Percentiles rank a stretch among this genome's conserved stretches.
phyloP scores from a whole-genome alignment of 2,888 invertebrate genomes.

The Lagria hirta region DNA sequence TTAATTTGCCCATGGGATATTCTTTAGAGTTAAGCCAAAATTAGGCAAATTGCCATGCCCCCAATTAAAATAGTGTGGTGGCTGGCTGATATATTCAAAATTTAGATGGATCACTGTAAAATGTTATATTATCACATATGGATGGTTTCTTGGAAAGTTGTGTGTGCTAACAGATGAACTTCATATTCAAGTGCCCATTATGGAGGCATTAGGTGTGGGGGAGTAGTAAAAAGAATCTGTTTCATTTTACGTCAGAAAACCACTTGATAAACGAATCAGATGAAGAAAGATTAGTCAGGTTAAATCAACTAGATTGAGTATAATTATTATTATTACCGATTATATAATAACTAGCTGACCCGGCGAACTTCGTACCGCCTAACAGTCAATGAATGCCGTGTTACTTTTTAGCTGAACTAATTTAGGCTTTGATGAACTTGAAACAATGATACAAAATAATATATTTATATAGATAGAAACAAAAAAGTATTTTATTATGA shows the following conservation, averaged over 20 bases:
- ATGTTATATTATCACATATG: conserved; percentile 10
- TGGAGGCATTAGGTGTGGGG: conserved; percentile 9
- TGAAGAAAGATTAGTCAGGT: background rate
- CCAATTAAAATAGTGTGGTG: background rate
- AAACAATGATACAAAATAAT: too few relatives aligned
- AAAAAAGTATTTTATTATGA: too few relatives aligned
- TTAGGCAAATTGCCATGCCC: background rate
- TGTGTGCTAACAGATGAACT: conserved; percentile 16
- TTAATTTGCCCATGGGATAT: background rate
- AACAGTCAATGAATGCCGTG: too few relatives aligned
- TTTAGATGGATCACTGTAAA: conserved; percentile 1
- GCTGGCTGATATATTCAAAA: background rate
- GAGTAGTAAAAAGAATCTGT: conserved; percentile 5
- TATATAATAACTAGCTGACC: too few relatives aligned
- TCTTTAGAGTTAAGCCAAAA: background rate
- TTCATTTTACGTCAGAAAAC: conserved; percentile 4
- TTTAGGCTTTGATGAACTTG: too few relatives aligned
- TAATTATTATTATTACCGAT: background rate
- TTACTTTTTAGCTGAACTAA: too few relatives aligned
- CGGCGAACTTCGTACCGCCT: too few relatives aligned
- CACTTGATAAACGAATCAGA: background rate
- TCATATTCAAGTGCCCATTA: conserved; percentile 14
- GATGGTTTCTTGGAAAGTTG: conserved; percentile 15
- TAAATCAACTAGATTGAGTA: background rate
- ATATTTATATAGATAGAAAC: too few relatives aligned